Evolutionary conservation across 2,797 vertebrate species (phyloP).

Genomic region (Schizopygopsis malacanthus): DNA sequence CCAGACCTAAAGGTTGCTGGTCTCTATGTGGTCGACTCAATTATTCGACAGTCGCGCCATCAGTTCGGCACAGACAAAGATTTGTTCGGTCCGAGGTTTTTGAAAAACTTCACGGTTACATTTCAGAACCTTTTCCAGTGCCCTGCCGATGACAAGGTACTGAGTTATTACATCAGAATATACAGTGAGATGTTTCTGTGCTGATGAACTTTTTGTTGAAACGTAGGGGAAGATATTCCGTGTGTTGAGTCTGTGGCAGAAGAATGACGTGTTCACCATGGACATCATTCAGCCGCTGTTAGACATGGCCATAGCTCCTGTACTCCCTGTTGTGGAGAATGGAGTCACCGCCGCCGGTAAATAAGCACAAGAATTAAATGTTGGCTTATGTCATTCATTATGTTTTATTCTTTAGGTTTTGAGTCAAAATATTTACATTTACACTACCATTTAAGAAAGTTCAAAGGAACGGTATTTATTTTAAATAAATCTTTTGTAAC

Average conservation of each 20-base stretch:
- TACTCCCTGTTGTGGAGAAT: constrained; percentile 75
- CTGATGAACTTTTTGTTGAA: not conserved
- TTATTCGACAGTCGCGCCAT: constrained; percentile 97
- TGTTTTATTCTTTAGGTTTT: too few relatives aligned
- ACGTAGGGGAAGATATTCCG: constrained; percentile 92
- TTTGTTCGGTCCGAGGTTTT: constrained; percentile 95
- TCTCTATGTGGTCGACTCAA: constrained; percentile 96
- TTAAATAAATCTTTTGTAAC: not conserved
- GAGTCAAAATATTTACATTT: not conserved
- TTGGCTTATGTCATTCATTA: not conserved
- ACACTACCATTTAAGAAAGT: not conserved
- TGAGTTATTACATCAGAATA: not conserved
- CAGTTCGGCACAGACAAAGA: constrained; percentile 98
- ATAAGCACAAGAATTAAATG: not conserved
- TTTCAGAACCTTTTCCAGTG: constrained; percentile 96
- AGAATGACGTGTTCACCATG: constrained; percentile 97
- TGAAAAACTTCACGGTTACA: constrained; percentile 94
- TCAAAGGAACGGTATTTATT: not conserved
- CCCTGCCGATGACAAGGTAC: constrained; percentile 95
- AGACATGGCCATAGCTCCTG: constrained; percentile 88
- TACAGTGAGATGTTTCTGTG: not conserved
- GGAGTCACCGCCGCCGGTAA: constrained; percentile 66
- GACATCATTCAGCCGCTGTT: constrained; percentile 94
- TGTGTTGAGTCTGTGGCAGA: constrained; percentile 97
- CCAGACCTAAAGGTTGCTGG: constrained; percentile 97